Base-by-base conservation (phyloP, 2,888 invertebrate genomes). In the Leptinotarsa rubiginosa region DNA sequence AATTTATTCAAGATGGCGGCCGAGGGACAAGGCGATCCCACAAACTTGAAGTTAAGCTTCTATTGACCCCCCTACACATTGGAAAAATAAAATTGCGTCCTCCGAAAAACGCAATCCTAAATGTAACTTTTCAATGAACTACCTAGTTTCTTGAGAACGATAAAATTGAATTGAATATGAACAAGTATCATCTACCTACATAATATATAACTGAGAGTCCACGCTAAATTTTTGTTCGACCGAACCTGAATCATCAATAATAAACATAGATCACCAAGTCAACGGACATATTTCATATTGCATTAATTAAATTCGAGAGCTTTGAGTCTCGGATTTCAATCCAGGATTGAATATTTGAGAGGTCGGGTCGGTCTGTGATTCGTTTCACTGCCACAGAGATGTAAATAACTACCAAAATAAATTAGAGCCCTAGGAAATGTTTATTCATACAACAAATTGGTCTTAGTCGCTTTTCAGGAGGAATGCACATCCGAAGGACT, bases 371-470 rank as follows among this genome's bases (percentile, higher is more conserved):
- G 52, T 41, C 31, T 4, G 25, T 25, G 41, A 68, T 68, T 68
- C 54, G 69, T 56, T 47, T 16, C 47, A 22, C 69, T 56, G 56
- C 56, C 52, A 31, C 41, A 47, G 47, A 47, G 56, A 69, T 69
- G 54, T 68, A 54, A 68, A 68, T 68, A 54, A 68, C 52, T 54
- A n/a, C 31, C 67, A 41, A 69, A 69, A 69, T 69, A 56, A 69
- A 69, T 69, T 69, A 69, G 56, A 41, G 56, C 47, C 69, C 41
- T 16, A 18, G 54, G 69, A 69, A 47, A 69, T 56, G 56, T 69
- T 69, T 52, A 69, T 56, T 69, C 69, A 69, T 69, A 69, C 47
- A 69, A 54, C 52, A 68, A 54, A 68, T 68, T 68, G 68, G 68
- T 50, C 49, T 54, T 49, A 68, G 68, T 52, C 31, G 68, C 50